phyloP scores from a whole-genome alignment of 1,140 invertebrate genomes.

The Pseudomyrmex concolor region DNA sequence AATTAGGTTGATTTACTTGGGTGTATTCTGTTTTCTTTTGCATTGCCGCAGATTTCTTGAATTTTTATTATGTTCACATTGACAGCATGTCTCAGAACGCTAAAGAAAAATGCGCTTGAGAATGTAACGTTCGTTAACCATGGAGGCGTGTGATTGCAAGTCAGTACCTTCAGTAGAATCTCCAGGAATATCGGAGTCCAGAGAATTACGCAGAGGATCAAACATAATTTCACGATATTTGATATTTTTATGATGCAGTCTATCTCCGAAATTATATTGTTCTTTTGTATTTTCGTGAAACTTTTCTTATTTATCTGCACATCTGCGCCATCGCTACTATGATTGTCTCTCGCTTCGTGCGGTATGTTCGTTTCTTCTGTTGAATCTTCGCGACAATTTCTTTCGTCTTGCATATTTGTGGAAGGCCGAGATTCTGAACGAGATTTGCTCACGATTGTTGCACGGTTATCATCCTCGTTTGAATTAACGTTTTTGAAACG shows the following conservation, averaged over 20 bases:
- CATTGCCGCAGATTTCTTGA: slow-evolving; percentile 47
- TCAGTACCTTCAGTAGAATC: slow-evolving; percentile 69
- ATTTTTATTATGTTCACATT: slow-evolving; percentile 73
- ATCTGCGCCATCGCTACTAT: no score
- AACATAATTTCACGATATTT: slow-evolving; percentile 4
- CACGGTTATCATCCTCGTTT: neutral
- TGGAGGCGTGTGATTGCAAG: slow-evolving; percentile 55
- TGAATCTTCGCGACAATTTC: neutral
- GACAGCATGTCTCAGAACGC: slow-evolving; percentile 70
- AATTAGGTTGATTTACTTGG: slow-evolving; percentile 56
- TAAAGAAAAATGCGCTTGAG: slow-evolving; percentile 61
- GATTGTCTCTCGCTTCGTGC: neutral
- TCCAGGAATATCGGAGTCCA: slow-evolving; percentile 76
- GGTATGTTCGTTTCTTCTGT: neutral
- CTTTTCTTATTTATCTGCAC: neutral
- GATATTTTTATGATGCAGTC: slow-evolving; percentile 3
- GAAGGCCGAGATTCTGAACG: neutral
- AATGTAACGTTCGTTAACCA: slow-evolving; percentile 72
- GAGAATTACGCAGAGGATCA: slow-evolving; percentile 64
- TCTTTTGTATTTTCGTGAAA: slow-evolving; percentile 13
- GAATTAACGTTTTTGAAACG: neutral
- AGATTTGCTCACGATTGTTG: neutral
- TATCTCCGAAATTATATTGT: slow-evolving; percentile 7
- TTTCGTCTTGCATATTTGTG: neutral
- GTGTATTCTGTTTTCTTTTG: slow-evolving; percentile 71